A percentile compares a stretch with the other conserved stretches of the same genome.
phyloP scores from a whole-genome alignment of 1,140 invertebrate genomes.

The Temnothorax curvispinosus region DNA sequence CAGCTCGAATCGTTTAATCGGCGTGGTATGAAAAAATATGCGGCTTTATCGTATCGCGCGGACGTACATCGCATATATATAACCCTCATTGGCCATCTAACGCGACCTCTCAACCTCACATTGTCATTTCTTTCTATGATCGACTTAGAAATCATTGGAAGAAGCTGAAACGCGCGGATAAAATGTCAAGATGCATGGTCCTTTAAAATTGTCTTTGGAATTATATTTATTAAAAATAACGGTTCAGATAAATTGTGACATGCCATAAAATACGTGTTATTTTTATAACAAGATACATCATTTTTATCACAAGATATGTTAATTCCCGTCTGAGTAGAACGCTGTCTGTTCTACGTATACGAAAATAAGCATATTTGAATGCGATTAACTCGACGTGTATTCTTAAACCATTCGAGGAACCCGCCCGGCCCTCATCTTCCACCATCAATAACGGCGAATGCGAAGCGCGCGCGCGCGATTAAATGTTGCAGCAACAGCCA shows the following conservation, averaged over 20 bases:
- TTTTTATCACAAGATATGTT: no score
- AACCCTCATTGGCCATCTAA: neutral
- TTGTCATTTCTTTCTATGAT: slow-evolving; percentile 2
- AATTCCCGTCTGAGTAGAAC: no score
- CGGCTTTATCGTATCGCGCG: slow-evolving; percentile 27
- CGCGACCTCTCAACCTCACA: neutral
- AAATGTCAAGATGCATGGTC: neutral
- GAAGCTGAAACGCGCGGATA: neutral
- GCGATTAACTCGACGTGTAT: neutral
- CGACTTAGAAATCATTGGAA: neutral
- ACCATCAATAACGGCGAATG: slow-evolving; percentile 11
- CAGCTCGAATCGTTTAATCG: slow-evolving; percentile 9
- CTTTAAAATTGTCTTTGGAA: neutral
- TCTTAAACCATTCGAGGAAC: neutral
- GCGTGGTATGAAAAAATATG: slow-evolving; percentile 17
- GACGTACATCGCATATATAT: neutral
- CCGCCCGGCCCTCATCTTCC: neutral
- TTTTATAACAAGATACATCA: no score
- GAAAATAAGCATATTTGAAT: neutral
- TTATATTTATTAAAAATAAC: no score
- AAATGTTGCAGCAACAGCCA: slow-evolving; percentile 20
- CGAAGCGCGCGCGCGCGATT: neutral
- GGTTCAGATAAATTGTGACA: no score
- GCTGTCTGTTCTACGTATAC: no score
- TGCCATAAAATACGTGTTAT: no score